Evolutionary conservation across 1,140 invertebrate genomes (phyloP).

Genomic region (Yoshiicerus persimilis): DNA sequence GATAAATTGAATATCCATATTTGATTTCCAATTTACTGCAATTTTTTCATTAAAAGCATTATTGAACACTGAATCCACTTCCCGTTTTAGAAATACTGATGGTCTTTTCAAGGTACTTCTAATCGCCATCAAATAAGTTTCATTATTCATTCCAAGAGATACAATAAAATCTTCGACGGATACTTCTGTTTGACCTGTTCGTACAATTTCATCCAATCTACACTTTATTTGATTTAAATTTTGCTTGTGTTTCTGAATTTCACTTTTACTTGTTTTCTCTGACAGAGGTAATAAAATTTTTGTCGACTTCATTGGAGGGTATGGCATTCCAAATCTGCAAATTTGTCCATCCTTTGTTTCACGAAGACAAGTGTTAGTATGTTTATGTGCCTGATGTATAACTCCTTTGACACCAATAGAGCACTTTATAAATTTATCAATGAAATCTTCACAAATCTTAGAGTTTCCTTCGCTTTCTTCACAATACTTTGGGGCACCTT

Average conservation of each 20-base stretch:
- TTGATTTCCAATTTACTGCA: constrained; percentile 46
- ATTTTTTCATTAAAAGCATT: constrained; percentile 51
- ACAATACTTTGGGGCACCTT: too few species aligned
- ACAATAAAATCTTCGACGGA: neutral
- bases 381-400: neutral
- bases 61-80: constrained; percentile 40
- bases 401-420: too few species aligned
- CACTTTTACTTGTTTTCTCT: neutral
- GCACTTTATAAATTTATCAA: too few species aligned
- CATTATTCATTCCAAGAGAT: neutral
- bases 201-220: neutral
- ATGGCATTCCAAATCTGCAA: neutral
- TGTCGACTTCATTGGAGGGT: neutral
- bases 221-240: neutral
- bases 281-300: neutral
- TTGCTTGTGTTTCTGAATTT: neutral
- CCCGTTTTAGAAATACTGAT: constrained; percentile 41
- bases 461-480: too few species aligned
- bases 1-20: constrained; percentile 52
- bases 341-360: neutral
- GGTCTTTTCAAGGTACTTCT: neutral
- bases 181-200: neutral
- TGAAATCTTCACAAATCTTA: too few species aligned
- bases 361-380: neutral
- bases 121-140: neutral